Evolutionary conservation across 2,113 vertebrate species (phyloP).

Genomic region (Himantopus leucocephalus): DNA sequence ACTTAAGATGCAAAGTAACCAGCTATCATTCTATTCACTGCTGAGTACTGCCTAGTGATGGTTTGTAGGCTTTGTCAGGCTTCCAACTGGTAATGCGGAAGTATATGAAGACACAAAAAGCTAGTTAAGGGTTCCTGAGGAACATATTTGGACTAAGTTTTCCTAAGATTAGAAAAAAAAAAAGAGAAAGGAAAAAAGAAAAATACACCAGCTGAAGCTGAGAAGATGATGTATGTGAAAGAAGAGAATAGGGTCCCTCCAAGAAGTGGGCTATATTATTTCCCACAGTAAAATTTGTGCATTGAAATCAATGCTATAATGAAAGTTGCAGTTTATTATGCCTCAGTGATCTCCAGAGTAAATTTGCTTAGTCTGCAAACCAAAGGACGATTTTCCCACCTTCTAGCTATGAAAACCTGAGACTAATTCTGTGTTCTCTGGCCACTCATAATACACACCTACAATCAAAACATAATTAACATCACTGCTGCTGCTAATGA

Average conservation of each 20-base stretch:
- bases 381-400: conserved; percentile 28
- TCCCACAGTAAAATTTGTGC: background rate
- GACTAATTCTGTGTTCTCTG: conserved; percentile 55
- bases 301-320: background rate
- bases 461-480: conserved; percentile 59
- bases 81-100: background rate
- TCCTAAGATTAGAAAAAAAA: background rate
- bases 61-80: background rate
- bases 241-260: background rate
- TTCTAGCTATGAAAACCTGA: conserved; percentile 46
- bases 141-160: background rate
- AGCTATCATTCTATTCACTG: background rate
- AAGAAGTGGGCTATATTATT: background rate
- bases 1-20: background rate
- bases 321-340: background rate
- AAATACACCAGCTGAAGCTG: background rate
- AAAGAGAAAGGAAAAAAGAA: too few relatives aligned
- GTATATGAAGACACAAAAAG: background rate
- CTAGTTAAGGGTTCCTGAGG: background rate
- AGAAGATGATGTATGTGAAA: background rate
- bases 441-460: background rate
- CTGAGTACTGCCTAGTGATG: background rate
- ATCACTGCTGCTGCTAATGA: conserved; percentile 19
- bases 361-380: conserved; percentile 45
- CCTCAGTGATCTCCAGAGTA: background rate